Evolutionary conservation across 2,888 invertebrate species (phyloP).

Genomic region (Thelaira solivaga): DNA sequence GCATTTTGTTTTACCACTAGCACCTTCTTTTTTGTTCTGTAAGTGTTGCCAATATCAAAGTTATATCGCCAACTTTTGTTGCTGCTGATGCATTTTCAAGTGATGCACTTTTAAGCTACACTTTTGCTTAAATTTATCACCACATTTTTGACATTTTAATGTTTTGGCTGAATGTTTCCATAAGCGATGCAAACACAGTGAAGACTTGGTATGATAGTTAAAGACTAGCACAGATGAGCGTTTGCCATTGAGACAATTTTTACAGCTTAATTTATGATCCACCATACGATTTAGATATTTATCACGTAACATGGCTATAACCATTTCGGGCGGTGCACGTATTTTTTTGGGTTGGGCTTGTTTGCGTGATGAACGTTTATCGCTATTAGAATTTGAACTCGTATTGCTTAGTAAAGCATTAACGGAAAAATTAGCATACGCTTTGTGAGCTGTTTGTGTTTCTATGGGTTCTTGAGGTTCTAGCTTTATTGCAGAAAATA

Average conservation of each 20-base stretch:
- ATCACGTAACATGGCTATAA: slow-evolving; percentile 74
- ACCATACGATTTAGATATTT: slow-evolving; percentile 77
- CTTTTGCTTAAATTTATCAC: slow-evolving; percentile 68
- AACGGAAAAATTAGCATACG: slow-evolving; percentile 36
- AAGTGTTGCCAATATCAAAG: neutral
- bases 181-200: slow-evolving; percentile 78
- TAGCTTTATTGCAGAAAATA: slow-evolving; percentile 4
- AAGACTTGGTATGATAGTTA: slow-evolving; percentile 78
- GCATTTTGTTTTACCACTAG: neutral
- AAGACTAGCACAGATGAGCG: slow-evolving; percentile 72
- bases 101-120: slow-evolving; percentile 74
- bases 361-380: slow-evolving; percentile 78
- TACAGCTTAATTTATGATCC: slow-evolving; percentile 74
- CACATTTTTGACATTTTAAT: slow-evolving; percentile 69
- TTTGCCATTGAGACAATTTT: slow-evolving; percentile 69
- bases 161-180: slow-evolving; percentile 77
- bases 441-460: slow-evolving; percentile 30
- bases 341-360: slow-evolving; percentile 78
- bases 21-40: too few relatives aligned
- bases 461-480: slow-evolving; percentile 44
- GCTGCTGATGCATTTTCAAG: slow-evolving; percentile 66
- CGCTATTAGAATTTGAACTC: slow-evolving; percentile 52
- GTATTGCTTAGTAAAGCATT: slow-evolving; percentile 30
- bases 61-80: slow-evolving; percentile 18
- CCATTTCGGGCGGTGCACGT: slow-evolving; percentile 71